Percentiles rank a stretch among this genome's conserved stretches.
phyloP scores from a whole-genome alignment of 2,797 vertebrate genomes.

The Esox masquinongy region DNA sequence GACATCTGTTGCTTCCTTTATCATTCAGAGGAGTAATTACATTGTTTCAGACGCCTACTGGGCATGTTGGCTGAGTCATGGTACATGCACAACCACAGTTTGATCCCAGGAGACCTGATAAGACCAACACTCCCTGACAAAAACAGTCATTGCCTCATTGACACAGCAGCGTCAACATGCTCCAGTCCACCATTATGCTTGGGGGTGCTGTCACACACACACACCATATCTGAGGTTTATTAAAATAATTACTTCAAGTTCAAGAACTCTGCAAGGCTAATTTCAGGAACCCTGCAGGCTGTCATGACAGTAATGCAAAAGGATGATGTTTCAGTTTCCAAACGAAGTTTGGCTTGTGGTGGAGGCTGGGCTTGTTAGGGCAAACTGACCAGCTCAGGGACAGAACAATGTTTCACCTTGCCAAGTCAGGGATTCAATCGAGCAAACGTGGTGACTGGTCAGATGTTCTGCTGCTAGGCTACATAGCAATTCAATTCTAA shows the following conservation, averaged over 20 bases:
- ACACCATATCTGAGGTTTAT: slow-evolving; percentile 40
- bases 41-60: neutral
- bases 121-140: neutral
- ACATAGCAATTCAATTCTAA: slow-evolving; percentile 16
- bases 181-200: slow-evolving; percentile 21
- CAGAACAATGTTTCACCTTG: no score
- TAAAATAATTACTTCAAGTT: slow-evolving; percentile 15
- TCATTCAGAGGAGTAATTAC: neutral
- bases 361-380: no score
- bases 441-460: no score
- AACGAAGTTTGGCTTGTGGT: no score
- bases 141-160: slow-evolving; percentile 26
- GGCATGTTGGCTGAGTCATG: neutral
- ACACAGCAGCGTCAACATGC: slow-evolving; percentile 39
- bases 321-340: neutral
- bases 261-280: slow-evolving; percentile 26
- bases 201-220: slow-evolving; percentile 34
- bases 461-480: no score
- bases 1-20: neutral
- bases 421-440: no score
- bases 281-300: slow-evolving; percentile 17
- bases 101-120: neutral
- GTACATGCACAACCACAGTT: neutral
- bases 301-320: slow-evolving; percentile 26
- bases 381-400: no score